Conservation (phyloP, 2,113 vertebrate genomes). For the Anolis carolinensis region DNA sequence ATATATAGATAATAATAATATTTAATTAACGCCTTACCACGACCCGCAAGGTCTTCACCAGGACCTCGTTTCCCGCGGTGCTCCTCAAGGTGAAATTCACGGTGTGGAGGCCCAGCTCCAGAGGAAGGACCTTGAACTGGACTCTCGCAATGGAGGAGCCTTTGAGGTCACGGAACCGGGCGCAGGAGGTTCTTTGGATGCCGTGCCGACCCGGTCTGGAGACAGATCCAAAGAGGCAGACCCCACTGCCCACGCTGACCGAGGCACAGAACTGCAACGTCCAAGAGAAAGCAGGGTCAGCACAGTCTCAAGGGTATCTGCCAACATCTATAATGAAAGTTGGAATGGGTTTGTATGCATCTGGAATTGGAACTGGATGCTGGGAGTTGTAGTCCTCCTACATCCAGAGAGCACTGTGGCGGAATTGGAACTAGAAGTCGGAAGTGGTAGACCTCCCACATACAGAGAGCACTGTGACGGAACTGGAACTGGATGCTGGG, state of each 20-base stretch:
- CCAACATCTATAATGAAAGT: too few species aligned
- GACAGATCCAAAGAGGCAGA: conserved; percentile 78
- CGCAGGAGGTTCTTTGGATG: conserved; percentile 5
- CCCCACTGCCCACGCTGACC: conserved; percentile 73
- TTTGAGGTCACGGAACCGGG: conserved; percentile 28
- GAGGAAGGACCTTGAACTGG: conserved; percentile 82
- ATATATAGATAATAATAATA: too few species aligned
- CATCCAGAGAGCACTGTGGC: too few species aligned
- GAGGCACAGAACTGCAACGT: conserved; percentile 83
- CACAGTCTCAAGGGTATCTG: background rate
- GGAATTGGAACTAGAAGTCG: too few species aligned
- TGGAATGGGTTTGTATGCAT: too few species aligned
- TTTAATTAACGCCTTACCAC: conserved; percentile 77
- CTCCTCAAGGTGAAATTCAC: conserved; percentile 84
- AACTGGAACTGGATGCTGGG: too few species aligned
- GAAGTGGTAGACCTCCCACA: too few species aligned
- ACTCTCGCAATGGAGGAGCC: conserved; percentile 64
- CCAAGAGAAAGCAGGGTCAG: background rate
- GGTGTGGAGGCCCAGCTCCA: conserved; percentile 83
- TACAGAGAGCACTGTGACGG: too few species aligned
- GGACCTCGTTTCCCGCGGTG: conserved; percentile 55
- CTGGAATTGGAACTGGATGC: too few species aligned
- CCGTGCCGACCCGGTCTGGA: accelerated
- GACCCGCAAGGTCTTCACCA: conserved; percentile 86
- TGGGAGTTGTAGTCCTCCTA: too few species aligned